Evolutionary conservation across 92 coral and sea anemone species (phyloP).

Genomic region (Porites cylindrica): DNA sequence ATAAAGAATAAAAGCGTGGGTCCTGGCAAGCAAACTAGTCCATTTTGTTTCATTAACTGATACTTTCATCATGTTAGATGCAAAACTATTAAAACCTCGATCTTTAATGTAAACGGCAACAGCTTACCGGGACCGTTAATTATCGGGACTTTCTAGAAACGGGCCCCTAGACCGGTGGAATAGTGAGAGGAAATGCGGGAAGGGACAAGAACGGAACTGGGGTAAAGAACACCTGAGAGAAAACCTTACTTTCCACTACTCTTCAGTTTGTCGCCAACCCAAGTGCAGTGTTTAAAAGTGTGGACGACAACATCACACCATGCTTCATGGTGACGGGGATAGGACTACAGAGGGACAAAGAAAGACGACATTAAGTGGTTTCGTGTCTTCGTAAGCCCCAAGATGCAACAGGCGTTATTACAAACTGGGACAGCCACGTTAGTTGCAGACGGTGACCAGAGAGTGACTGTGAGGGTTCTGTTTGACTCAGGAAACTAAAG

Average conservation of each 20-base stretch:
- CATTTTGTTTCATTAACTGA: too few species aligned
- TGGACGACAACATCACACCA: conserved; percentile 24
- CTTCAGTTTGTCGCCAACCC: conserved; percentile 4
- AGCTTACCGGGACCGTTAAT: too few species aligned
- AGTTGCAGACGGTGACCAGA: too few species aligned
- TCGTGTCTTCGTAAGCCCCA: background rate
- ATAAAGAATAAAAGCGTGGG: too few species aligned
- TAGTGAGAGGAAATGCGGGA: background rate
- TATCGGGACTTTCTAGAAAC: too few species aligned
- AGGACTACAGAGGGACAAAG: background rate
- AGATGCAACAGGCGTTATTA: background rate
- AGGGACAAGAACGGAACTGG: background rate
- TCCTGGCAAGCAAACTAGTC: too few species aligned
- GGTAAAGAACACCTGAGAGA: conserved; percentile 8
- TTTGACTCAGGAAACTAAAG: too few species aligned
- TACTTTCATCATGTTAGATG: too few species aligned
- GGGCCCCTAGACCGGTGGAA: too few species aligned
- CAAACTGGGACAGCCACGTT: conserved; percentile 4
- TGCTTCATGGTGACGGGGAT: background rate
- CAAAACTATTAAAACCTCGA: too few species aligned
- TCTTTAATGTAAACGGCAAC: too few species aligned
- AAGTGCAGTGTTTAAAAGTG: conserved; percentile 31
- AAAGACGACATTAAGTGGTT: background rate
- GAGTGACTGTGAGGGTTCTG: too few species aligned
- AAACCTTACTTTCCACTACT: conserved; percentile 10